Conservation (phyloP, 2,113 vertebrate genomes). For the Benitochromis conjunctus region DNA sequence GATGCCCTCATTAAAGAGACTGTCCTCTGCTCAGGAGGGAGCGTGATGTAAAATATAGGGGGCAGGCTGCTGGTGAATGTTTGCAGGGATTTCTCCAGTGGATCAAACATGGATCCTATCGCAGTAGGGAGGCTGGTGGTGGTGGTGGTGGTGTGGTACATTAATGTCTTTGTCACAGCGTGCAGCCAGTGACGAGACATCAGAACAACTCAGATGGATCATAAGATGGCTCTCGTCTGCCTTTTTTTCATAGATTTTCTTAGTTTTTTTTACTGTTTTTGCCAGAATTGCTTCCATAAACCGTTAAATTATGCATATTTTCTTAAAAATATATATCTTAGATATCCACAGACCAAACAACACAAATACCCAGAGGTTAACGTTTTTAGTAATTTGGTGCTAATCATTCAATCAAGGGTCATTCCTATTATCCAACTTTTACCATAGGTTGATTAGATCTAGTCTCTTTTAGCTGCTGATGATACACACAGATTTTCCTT, state of each 20-base stretch:
- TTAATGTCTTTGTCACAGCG: slow-evolving; percentile 1
- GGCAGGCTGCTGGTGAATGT: not conserved
- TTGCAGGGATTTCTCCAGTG: not conserved
- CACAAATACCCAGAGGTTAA: not conserved
- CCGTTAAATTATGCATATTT: not conserved
- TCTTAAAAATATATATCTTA: not conserved
- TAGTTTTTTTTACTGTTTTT: not conserved
- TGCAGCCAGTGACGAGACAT: not conserved
- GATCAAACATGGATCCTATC: not conserved
- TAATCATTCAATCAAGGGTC: not conserved
- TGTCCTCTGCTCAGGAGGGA: slow-evolving; percentile 15
- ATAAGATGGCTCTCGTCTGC: not conserved
- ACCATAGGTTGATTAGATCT: not conserved
- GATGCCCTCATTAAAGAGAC: slow-evolving; percentile 47
- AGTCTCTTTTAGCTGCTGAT: not conserved
- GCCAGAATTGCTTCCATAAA: not conserved
- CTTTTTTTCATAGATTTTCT: not conserved
- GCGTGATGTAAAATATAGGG: slow-evolving; percentile 13
- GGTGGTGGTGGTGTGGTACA: not conserved
- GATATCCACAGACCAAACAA: not conserved
- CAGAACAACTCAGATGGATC: not conserved
- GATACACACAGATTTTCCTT: not conserved
- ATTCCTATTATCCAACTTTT: not conserved
- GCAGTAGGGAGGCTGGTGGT: not conserved
- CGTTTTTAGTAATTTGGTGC: not conserved